These are phyloP conservation scores for Bombus pyrosoma DNA, from an alignment of 1,140 invertebrate genomes.

Conservation along the genomic window DNA sequence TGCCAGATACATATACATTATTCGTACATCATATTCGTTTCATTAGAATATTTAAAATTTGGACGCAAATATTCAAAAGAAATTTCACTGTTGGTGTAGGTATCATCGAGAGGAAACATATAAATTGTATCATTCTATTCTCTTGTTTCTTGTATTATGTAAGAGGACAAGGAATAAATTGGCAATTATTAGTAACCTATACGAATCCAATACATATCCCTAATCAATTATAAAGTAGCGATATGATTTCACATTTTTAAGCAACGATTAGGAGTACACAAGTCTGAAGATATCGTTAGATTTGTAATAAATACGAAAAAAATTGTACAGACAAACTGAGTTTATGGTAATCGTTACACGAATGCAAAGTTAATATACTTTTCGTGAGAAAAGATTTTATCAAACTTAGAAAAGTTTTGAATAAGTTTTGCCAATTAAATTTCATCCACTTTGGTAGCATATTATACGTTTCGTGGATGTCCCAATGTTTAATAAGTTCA, in stretches of 20 bases:
- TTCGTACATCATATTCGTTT: neutral
- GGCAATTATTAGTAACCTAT: neutral
- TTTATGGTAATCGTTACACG: constrained; percentile 11
- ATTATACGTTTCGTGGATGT: neutral
- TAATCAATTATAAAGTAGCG: constrained; percentile 17
- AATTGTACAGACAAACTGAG: neutral
- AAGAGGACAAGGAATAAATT: neutral
- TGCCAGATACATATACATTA: neutral
- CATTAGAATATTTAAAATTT: neutral
- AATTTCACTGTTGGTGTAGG: neutral
- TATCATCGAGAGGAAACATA: constrained; percentile 33
- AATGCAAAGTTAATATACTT: neutral
- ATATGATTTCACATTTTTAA: constrained; percentile 23
- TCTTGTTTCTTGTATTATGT: neutral
- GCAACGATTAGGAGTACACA: constrained; percentile 1
- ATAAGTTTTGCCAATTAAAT: neutral
- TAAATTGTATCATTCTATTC: neutral
- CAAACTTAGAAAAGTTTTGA: too few relatives aligned
- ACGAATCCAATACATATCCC: constrained; percentile 30
- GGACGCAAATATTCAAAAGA: too few relatives aligned
- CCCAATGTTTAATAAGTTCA: neutral
- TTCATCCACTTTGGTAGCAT: neutral
- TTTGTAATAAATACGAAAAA: neutral
- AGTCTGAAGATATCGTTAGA: constrained; percentile 14
- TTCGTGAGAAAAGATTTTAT: too few relatives aligned